Conservation (phyloP, 2,888 invertebrate genomes). For the Eupsilia transversa region DNA sequence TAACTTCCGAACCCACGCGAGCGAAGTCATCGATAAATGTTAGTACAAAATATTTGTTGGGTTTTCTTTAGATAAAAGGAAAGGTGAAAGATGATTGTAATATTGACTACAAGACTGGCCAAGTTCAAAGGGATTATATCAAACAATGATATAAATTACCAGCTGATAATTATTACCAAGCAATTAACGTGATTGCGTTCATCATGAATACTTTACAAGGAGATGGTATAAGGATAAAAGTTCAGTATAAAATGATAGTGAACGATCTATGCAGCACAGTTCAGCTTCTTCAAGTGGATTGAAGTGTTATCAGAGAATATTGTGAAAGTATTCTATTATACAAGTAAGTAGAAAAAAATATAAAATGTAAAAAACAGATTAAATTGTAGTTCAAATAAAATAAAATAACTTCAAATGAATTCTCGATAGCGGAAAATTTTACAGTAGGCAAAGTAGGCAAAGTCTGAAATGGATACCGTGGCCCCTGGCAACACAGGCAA, state of each 20-base stretch:
- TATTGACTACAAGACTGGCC: not conserved
- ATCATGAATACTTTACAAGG: conserved; percentile 25
- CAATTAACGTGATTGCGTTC: conserved; percentile 36
- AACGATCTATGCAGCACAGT: conserved; percentile 31
- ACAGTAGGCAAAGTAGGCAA: no score
- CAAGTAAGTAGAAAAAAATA: conserved; percentile 43
- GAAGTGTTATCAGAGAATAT: conserved; percentile 38
- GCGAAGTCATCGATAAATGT: no score
- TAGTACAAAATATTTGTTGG: no score
- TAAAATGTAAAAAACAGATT: not conserved
- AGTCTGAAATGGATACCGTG: no score
- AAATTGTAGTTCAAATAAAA: not conserved
- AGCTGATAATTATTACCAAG: conserved; percentile 49
- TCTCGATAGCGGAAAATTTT: not conserved
- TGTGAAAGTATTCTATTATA: conserved; percentile 3
- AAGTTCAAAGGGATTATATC: conserved; percentile 14
- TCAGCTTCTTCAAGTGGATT: conserved; percentile 27
- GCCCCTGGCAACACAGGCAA: no score
- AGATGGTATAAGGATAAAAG: conserved; percentile 44
- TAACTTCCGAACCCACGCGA: no score
- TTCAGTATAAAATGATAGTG: conserved; percentile 54
- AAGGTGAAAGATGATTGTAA: no score
- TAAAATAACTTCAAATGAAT: not conserved
- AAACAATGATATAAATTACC: conserved; percentile 28
- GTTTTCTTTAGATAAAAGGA: no score